Evolutionary conservation across 2,888 invertebrate species (phyloP).

Genomic region (Pemphredon lugubris): DNA sequence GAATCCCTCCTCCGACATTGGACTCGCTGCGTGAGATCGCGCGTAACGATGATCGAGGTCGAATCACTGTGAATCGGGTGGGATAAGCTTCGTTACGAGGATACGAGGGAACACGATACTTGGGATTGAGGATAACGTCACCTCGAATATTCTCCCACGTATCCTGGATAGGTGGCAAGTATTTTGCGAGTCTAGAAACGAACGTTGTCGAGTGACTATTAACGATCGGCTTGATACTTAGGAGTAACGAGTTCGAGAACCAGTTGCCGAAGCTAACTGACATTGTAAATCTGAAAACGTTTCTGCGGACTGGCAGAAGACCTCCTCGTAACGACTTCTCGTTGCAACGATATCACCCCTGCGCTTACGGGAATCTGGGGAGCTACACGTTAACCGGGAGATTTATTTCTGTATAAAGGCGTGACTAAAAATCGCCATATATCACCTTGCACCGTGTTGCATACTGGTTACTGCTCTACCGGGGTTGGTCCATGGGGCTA

Average conservation of each 20-base stretch:
- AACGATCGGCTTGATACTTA: too few species aligned
- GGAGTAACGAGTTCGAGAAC: not conserved
- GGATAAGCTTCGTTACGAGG: too few species aligned
- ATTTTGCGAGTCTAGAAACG: too few species aligned
- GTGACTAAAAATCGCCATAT: conserved; percentile 77
- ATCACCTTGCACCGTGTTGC: conserved; percentile 71
- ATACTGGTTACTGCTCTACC: conserved; percentile 70
- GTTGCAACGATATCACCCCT: conserved; percentile 32
- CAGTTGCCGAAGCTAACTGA: conserved; percentile 15
- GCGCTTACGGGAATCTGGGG: conserved; percentile 66
- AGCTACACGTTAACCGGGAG: conserved; percentile 69
- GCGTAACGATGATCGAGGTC: conserved; percentile 63
- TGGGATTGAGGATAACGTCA: not conserved
- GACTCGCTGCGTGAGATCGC: conserved; percentile 40
- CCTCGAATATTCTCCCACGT: too few species aligned
- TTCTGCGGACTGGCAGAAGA: not conserved
- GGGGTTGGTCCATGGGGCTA: conserved; percentile 70
- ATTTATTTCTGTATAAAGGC: conserved; percentile 77
- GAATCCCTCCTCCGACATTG: conserved; percentile 21
- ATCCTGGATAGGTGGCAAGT: too few species aligned
- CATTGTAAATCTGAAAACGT: conserved; percentile 33
- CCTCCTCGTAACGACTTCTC: conserved; percentile 33
- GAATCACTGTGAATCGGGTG: too few species aligned
- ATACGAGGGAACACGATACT: conserved; percentile 37
- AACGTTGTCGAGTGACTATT: too few species aligned